phyloP scores from a whole-genome alignment of 2,888 invertebrate genomes.

The Kuschelorhynchus macadamiae region DNA sequence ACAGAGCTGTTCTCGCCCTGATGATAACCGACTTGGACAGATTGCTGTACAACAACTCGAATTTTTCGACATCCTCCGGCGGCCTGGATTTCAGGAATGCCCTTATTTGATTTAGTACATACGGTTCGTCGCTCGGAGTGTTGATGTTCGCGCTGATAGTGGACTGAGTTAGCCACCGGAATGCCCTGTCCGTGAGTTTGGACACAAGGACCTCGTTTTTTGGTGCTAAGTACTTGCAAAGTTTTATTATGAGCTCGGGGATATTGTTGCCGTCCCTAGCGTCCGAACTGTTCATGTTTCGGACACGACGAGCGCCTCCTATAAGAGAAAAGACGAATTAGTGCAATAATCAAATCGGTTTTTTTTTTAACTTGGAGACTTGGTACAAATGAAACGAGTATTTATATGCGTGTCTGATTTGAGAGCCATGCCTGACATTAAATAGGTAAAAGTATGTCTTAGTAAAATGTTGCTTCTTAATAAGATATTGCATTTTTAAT shows the following conservation, averaged over 20 bases:
- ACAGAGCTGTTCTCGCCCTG: slow-evolving; percentile 59
- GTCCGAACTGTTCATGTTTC: slow-evolving; percentile 37
- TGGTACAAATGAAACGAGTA: slow-evolving; percentile 3
- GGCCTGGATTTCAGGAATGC: slow-evolving; percentile 56
- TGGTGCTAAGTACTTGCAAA: slow-evolving; percentile 64
- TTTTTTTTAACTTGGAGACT: background rate
- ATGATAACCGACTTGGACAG: slow-evolving; percentile 62
- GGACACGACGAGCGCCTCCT: slow-evolving; percentile 24
- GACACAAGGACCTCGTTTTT: slow-evolving; percentile 60
- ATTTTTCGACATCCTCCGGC: slow-evolving; percentile 60
- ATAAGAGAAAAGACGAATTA: slow-evolving; percentile 37
- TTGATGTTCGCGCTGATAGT: slow-evolving; percentile 42
- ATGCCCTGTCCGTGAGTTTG: slow-evolving; percentile 51
- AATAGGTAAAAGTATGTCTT: too few species aligned
- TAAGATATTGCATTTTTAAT: too few species aligned
- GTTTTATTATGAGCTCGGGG: slow-evolving; percentile 59
- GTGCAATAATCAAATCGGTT: slow-evolving; percentile 33
- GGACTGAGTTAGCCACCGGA: slow-evolving; percentile 27
- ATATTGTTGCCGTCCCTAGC: slow-evolving; percentile 36
- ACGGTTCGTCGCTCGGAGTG: slow-evolving; percentile 58
- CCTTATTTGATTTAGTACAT: slow-evolving; percentile 59
- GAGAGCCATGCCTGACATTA: background rate
- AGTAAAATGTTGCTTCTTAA: too few species aligned
- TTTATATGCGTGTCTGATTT: background rate
- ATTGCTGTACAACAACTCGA: slow-evolving; percentile 63